These are phyloP conservation scores for Chaetorhynchus papuensis DNA, from an alignment of 2,113 vertebrate species.

Conservation along the genomic window DNA sequence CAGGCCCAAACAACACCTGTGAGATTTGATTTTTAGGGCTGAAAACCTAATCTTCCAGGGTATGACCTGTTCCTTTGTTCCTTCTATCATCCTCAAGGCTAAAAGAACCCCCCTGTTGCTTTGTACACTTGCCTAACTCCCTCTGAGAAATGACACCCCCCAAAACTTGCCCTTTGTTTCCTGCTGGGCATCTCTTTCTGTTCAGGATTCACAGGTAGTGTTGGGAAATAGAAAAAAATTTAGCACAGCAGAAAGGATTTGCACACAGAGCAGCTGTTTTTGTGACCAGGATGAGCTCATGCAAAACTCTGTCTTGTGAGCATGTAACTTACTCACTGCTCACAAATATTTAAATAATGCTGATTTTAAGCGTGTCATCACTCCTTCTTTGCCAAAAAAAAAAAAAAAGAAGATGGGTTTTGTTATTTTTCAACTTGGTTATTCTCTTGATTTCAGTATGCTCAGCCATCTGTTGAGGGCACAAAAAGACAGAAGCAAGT, in stretches of 20 bases:
- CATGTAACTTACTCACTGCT: background rate
- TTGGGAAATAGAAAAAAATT: background rate
- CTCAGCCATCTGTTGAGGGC: conserved; percentile 40
- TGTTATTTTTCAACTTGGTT: background rate
- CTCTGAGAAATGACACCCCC: background rate
- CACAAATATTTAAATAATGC: background rate
- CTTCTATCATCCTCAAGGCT: background rate
- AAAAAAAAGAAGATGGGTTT: background rate
- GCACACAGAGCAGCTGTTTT: background rate
- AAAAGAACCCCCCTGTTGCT: background rate
- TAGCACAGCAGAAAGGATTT: background rate
- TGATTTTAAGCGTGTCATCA: background rate
- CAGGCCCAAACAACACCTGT: background rate
- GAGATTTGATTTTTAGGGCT: background rate
- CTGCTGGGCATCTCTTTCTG: background rate
- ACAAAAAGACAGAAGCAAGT: conserved; percentile 9
- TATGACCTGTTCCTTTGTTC: background rate
- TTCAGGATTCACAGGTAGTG: background rate
- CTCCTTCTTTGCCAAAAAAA: background rate
- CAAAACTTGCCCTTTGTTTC: background rate
- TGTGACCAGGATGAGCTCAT: background rate
- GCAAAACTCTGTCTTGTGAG: background rate
- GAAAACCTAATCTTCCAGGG: background rate
- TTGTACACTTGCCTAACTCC: background rate
- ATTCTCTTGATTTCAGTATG: background rate